Conservation (phyloP, 1,140 invertebrate genomes). For the Homalodisca vitripennis region DNA sequence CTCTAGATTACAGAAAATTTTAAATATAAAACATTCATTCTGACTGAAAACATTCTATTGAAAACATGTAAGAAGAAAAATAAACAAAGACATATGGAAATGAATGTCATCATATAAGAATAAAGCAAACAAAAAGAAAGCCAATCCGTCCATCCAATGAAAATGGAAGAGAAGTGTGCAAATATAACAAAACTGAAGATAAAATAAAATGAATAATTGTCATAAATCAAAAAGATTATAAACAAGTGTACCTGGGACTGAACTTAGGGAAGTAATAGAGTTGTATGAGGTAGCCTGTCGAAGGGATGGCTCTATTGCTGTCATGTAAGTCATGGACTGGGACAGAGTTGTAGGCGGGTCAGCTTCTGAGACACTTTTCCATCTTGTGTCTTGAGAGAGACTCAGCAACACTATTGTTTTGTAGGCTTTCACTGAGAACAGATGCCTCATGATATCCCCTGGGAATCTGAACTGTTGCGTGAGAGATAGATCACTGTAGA, state of each 20-base stretch:
- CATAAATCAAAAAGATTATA: not conserved
- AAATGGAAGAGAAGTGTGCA: too few species aligned
- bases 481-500: conserved; percentile 60
- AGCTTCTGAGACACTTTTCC: not conserved
- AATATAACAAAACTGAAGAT: too few species aligned
- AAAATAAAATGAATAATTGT: too few species aligned
- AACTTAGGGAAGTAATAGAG: conserved; percentile 1
- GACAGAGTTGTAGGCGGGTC: not conserved
- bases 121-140: not conserved
- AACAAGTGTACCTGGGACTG: not conserved
- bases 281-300: not conserved
- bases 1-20: too few species aligned
- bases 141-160: too few species aligned
- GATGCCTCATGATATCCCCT: conserved; percentile 75
- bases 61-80: too few species aligned
- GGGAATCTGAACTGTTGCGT: conserved; percentile 71
- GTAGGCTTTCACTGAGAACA: conserved; percentile 59
- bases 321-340: conserved; percentile 2
- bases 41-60: too few species aligned
- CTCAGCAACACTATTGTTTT: conserved; percentile 35
- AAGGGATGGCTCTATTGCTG: not conserved
- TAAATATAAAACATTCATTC: too few species aligned
- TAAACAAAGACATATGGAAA: too few species aligned
- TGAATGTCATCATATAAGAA: too few species aligned
- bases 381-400: not conserved